A percentile compares a stretch with the other conserved stretches of the same genome.
These are phyloP conservation scores for Drosophila rubida DNA, from an alignment of 2,888 invertebrate genomes.

Conservation along the genomic window DNA sequence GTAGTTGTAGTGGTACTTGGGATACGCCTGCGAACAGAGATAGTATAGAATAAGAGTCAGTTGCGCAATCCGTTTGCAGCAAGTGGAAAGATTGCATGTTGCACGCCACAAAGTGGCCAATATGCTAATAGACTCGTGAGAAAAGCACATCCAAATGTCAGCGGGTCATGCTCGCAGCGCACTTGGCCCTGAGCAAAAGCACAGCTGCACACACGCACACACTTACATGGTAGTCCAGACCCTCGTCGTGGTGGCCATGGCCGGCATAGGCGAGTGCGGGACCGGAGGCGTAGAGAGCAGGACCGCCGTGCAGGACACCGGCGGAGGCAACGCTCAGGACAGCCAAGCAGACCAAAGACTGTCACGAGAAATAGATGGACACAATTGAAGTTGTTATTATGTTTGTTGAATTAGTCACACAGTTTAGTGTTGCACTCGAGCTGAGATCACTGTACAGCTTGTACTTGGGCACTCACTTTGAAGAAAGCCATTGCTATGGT, in stretches of 20 bases:
- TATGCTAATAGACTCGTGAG: constrained; percentile 56
- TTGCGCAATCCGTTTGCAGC: not conserved
- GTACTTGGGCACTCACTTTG: constrained; percentile 83
- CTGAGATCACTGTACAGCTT: constrained; percentile 4
- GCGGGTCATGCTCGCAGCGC: constrained; percentile 27
- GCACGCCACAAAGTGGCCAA: constrained; percentile 51
- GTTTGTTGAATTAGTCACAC: constrained; percentile 32
- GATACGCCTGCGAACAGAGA: constrained; percentile 79
- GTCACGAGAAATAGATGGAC: constrained; percentile 28
- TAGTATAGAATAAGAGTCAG: not conserved
- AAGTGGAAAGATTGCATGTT: too few relatives aligned
- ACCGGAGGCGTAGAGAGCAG: constrained; percentile 78
- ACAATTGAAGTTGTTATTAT: not conserved
- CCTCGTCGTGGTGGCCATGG: constrained; percentile 79
- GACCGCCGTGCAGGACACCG: constrained; percentile 83
- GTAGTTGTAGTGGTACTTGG: constrained; percentile 85
- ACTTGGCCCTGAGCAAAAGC: constrained; percentile 34
- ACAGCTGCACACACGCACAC: constrained; percentile 73
- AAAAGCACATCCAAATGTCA: constrained; percentile 61
- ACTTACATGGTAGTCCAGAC: constrained; percentile 85
- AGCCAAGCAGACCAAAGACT: constrained; percentile 85
- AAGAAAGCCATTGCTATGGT: constrained; percentile 84
- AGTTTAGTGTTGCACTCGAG: not conserved
- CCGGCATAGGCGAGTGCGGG: constrained; percentile 74
- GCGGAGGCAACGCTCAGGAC: constrained; percentile 84